Conservation (phyloP, 2,797 vertebrate genomes). For the Takifugu ocellatus region DNA sequence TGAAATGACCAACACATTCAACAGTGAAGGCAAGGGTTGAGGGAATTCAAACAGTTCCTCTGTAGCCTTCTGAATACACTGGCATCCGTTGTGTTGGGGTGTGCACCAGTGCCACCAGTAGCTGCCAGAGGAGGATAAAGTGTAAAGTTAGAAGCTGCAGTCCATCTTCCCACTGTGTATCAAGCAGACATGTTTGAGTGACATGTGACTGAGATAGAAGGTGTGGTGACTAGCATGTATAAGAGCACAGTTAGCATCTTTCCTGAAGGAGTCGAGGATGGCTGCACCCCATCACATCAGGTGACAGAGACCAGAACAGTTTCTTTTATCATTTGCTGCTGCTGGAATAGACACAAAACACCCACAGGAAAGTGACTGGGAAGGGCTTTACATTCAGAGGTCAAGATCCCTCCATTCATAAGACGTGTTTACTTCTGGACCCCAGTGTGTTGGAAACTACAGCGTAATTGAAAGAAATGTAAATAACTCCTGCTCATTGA, state of each 20-base stretch:
- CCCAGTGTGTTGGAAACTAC: background rate
- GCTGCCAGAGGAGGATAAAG: too few species aligned
- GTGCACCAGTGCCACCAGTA: too few species aligned
- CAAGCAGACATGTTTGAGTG: too few species aligned
- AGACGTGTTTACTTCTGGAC: background rate
- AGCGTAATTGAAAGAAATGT: background rate
- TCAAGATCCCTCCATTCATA: constrained; percentile 3
- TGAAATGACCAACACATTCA: too few species aligned
- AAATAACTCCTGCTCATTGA: too few species aligned
- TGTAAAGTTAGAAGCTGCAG: too few species aligned
- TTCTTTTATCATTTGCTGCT: too few species aligned
- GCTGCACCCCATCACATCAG: too few species aligned
- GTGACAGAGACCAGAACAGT: too few species aligned
- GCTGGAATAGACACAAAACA: constrained; percentile 27
- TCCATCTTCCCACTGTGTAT: too few species aligned
- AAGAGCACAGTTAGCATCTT: background rate
- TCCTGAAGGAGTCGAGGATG: background rate
- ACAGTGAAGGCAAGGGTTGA: background rate
- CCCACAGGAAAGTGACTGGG: constrained; percentile 24
- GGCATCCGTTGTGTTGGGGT: background rate
- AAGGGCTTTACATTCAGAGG: constrained; percentile 18
- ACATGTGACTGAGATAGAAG: too few species aligned
- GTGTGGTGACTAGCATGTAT: background rate
- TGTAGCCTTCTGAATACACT: background rate
- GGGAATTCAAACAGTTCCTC: background rate